Conservation (phyloP, 2,113 vertebrate genomes). For the Narcine bancroftii region DNA sequence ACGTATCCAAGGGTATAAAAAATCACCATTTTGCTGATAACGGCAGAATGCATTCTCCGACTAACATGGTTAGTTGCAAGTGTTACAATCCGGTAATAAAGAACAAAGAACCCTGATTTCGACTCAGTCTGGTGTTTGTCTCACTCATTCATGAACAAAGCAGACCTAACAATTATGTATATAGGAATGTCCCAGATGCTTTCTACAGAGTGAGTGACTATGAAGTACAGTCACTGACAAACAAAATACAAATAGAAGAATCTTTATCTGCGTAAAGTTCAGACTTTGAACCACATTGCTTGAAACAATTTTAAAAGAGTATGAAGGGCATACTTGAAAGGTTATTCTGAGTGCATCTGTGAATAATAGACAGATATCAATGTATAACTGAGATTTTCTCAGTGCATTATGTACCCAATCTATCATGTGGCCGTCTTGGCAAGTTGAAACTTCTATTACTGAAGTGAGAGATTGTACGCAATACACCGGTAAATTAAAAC, state of each 20-base stretch:
- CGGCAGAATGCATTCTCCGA: no score
- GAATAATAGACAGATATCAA: neutral
- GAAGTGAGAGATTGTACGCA: neutral
- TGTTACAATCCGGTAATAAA: no score
- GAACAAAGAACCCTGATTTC: no score
- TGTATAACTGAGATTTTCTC: neutral
- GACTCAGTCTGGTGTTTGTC: no score
- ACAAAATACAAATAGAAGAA: neutral
- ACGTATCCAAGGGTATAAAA: no score
- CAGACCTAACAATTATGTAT: no score
- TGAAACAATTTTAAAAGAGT: neutral
- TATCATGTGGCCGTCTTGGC: neutral
- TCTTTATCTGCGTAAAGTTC: neutral
- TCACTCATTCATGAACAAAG: no score
- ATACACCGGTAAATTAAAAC: neutral
- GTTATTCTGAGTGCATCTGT: neutral
- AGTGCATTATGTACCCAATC: neutral
- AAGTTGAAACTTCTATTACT: neutral
- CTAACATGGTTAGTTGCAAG: no score
- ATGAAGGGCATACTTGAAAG: neutral
- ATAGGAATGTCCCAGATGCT: neutral
- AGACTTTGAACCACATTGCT: neutral
- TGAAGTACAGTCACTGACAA: neutral
- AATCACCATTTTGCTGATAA: no score
- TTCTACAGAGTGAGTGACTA: neutral